Conservation (phyloP, 2,888 invertebrate genomes). For the Quadroppia sp. region DNA sequence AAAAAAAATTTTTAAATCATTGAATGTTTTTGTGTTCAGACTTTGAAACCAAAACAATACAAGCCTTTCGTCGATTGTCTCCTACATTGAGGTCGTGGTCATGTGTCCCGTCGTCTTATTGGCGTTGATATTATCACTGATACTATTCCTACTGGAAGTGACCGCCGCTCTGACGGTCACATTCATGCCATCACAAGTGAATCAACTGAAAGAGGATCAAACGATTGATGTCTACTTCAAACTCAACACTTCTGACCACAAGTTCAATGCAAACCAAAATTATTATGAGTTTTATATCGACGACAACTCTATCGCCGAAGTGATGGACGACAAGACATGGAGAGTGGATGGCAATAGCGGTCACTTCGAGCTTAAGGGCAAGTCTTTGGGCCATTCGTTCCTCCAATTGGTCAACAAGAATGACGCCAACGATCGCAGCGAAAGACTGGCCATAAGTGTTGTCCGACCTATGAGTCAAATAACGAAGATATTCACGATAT, state of each 20-base stretch:
- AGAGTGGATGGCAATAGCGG: not conserved
- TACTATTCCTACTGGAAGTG: slow-evolving; percentile 45
- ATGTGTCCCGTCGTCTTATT: slow-evolving; percentile 47
- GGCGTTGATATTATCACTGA: slow-evolving; percentile 45
- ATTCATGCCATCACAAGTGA: slow-evolving; percentile 40
- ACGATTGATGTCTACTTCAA: slow-evolving; percentile 30
- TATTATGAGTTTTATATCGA: slow-evolving; percentile 29
- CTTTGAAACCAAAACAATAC: too few relatives aligned
- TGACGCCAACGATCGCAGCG: slow-evolving; percentile 22
- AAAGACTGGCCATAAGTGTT: slow-evolving; percentile 44
- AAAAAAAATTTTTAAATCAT: too few relatives aligned
- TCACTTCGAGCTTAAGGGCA: slow-evolving; percentile 44
- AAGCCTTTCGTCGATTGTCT: too few relatives aligned
- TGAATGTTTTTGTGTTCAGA: too few relatives aligned
- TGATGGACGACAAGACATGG: not conserved
- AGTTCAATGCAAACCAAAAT: not conserved
- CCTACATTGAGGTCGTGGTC: not conserved
- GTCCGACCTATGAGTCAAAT: slow-evolving; percentile 43
- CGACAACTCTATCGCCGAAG: slow-evolving; percentile 14
- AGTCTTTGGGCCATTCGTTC: slow-evolving; percentile 46
- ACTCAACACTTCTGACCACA: not conserved
- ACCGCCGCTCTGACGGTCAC: slow-evolving; percentile 46
- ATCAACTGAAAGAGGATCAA: slow-evolving; percentile 30
- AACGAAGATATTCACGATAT: slow-evolving; percentile 45
- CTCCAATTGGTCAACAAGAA: slow-evolving; percentile 41